These are phyloP conservation scores for Drosophila ercepeae DNA, from an alignment of 1,140 invertebrate species.

Conservation along the genomic window DNA sequence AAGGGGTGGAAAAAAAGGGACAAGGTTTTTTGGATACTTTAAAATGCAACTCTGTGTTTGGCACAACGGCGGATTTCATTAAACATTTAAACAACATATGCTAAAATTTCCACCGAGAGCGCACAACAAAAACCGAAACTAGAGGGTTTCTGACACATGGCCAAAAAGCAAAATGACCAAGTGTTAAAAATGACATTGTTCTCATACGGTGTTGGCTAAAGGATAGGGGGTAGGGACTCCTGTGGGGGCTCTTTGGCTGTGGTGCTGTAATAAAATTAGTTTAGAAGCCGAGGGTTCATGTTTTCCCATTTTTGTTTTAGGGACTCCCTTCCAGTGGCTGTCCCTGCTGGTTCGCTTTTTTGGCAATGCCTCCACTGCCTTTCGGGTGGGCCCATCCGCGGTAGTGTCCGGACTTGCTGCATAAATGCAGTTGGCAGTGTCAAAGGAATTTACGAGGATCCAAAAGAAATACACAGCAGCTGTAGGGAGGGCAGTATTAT, in stretches of 20 bases:
- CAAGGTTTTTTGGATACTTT: slow-evolving; percentile 38
- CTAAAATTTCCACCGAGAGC: slow-evolving; percentile 63
- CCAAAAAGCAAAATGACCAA: slow-evolving; percentile 66
- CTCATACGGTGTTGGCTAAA: slow-evolving; percentile 12
- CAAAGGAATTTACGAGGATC: slow-evolving; percentile 74
- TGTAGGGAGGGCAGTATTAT: background rate
- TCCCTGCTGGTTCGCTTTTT: slow-evolving; percentile 24
- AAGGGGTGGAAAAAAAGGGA: background rate
- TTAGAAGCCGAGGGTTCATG: slow-evolving; percentile 27
- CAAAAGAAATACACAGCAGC: slow-evolving; percentile 62
- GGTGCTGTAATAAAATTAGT: slow-evolving; percentile 73
- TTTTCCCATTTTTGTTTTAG: slow-evolving; percentile 18
- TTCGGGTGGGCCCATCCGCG: slow-evolving; percentile 22
- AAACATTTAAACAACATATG: slow-evolving; percentile 80
- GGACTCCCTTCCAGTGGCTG: slow-evolving; percentile 5
- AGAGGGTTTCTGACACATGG: slow-evolving; percentile 17
- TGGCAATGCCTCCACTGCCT: slow-evolving; percentile 38
- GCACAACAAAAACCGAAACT: slow-evolving; percentile 18
- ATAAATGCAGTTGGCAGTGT: slow-evolving; percentile 71
- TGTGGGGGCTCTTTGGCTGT: slow-evolving; percentile 67
- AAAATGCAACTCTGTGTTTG: slow-evolving; percentile 78
- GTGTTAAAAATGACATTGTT: slow-evolving; percentile 80
- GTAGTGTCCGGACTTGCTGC: slow-evolving; percentile 37
- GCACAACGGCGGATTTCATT: slow-evolving; percentile 75
- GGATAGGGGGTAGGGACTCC: slow-evolving; percentile 17